Base-by-base conservation (phyloP, 2,888 invertebrate genomes). In the Panorpa germanica region DNA sequence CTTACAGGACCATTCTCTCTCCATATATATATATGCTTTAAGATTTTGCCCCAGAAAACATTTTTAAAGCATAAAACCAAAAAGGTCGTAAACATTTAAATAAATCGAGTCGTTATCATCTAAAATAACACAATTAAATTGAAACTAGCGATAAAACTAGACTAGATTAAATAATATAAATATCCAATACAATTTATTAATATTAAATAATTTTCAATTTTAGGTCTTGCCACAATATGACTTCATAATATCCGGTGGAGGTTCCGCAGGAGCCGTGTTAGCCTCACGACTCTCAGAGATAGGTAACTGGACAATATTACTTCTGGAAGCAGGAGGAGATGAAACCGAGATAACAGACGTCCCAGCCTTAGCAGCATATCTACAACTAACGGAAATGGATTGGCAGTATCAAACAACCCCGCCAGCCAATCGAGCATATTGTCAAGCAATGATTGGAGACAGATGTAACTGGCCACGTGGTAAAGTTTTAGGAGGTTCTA, bases 401-500 rank as follows among this genome's bases (percentile, higher is more conserved):
- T 90, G 90, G 90, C 76, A 86, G 56, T 90, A 76, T 53, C 78
- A 83, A 53, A 88, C 86, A 3, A 73, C 80, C 4, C 78, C 82
- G 1, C 73, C 75, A 2, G 58, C 64, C 19, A 70, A 73, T 39
- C 70, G 75, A 26, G 68, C 73, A n/a, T 83, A 82, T 51, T 86
- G 86, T 45, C 65, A 80, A 36, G 85, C 80, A 5, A 83, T 86
- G 83, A 69, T 73, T 38, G 81, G 78, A 1, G 81, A 81, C 49
- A 63, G 82, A 36, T 86, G 85, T 52, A 82, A 82, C 53, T 86
- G 85, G 86, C 85, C 86, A 3, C 63, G 93, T 37, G 93, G 93
- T 29, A 88, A 85, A 51, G 86, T 80, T 11, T 63, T 90, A 13
- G 88, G 88, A 14, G 88, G 91, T 9, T 71, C 76, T 32, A 82